phyloP scores from a whole-genome alignment of 2,797 vertebrate species.

The Sphenopsis melanotis region DNA sequence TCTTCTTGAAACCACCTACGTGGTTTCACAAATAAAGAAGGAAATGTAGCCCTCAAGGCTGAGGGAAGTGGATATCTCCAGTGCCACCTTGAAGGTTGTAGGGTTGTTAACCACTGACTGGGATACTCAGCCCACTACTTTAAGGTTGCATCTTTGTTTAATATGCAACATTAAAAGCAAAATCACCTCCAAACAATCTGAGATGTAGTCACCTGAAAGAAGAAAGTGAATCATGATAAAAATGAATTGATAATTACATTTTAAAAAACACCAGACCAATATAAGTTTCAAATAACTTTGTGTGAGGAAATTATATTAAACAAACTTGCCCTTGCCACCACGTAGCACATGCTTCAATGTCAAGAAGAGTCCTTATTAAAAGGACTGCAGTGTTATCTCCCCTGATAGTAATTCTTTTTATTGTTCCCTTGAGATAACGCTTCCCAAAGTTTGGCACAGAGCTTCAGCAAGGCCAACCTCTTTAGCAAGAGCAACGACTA shows the following conservation, averaged over 20 bases:
- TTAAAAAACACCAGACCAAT: not conserved
- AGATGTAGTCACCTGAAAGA: not conserved
- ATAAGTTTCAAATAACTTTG: not conserved
- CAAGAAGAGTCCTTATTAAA: not conserved
- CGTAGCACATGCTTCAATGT: not conserved
- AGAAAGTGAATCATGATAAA: not conserved
- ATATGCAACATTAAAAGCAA: not conserved
- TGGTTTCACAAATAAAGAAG: not conserved
- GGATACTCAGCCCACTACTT: not conserved
- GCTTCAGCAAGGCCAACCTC: not conserved
- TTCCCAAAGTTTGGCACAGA: not conserved
- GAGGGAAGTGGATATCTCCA: not conserved
- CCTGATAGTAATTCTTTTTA: not conserved
- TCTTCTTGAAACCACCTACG: not conserved
- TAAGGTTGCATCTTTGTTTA: not conserved
- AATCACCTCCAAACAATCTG: not conserved
- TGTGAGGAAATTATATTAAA: not conserved
- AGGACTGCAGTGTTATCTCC: not conserved
- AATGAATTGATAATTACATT: not conserved
- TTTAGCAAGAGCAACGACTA: not conserved
- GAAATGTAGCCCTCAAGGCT: not conserved
- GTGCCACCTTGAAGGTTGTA: not conserved
- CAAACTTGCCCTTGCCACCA: not conserved
- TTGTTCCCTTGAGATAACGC: not conserved
- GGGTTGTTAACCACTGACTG: not conserved